Evolutionary conservation across 2,113 vertebrate species (phyloP).

Genomic region (Rhinolophus sinicus): DNA sequence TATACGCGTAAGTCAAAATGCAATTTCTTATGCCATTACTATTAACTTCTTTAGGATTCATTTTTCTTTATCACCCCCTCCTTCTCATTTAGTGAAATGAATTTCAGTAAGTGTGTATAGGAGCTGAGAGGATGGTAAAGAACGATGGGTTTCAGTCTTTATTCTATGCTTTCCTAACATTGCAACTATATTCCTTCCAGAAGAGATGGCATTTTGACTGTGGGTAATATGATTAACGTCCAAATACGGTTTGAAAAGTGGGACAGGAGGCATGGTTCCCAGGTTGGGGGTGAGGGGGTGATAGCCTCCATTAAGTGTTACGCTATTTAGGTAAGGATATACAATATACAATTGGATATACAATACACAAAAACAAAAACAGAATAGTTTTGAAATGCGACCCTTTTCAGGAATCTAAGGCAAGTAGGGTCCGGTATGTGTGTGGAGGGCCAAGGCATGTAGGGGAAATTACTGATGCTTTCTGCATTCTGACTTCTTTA

Average conservation of each 20-base stretch:
- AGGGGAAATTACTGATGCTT: background rate
- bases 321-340: constrained; percentile 1
- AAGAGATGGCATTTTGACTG: constrained; percentile 65
- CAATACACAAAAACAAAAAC: background rate
- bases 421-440: fast-evolving
- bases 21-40: constrained; percentile 58
- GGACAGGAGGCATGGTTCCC: background rate
- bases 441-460: background rate
- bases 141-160: constrained; percentile 61
- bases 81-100: constrained; percentile 53
- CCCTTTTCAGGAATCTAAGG: background rate
- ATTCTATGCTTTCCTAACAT: constrained; percentile 54
- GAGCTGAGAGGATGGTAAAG: constrained; percentile 61
- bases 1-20: constrained; percentile 51
- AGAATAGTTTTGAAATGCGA: background rate
- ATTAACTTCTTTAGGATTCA: constrained; percentile 65
- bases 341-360: background rate
- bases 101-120: constrained; percentile 65
- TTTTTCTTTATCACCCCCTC: background rate
- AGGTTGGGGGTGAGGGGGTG: background rate
- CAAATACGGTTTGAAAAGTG: constrained; percentile 46
- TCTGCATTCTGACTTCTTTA: background rate
- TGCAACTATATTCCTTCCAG: constrained; percentile 41
- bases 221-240: constrained; percentile 45
- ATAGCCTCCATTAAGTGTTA: background rate